phyloP scores from a whole-genome alignment of 2,888 invertebrate genomes.

The Tortrix viridana region DNA sequence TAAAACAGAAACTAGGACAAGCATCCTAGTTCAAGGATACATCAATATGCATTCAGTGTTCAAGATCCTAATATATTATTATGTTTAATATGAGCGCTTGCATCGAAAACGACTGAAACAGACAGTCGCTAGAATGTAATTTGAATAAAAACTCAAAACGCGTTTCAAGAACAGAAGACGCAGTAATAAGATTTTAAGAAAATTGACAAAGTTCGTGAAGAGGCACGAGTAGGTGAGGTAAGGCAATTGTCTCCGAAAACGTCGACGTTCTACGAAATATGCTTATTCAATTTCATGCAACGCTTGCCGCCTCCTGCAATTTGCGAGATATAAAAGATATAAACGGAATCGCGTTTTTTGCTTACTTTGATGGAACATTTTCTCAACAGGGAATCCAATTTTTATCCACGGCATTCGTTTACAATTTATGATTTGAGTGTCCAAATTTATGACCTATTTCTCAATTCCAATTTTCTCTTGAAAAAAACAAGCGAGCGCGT shows the following conservation, averaged over 20 bases:
- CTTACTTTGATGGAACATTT: constrained; percentile 83
- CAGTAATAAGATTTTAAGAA: constrained; percentile 80
- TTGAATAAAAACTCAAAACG: constrained; percentile 56
- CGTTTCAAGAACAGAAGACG: constrained; percentile 68
- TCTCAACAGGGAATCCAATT: constrained; percentile 82
- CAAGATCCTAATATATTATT: no score
- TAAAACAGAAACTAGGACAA: no score
- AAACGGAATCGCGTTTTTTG: constrained; percentile 84
- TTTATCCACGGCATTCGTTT: constrained; percentile 74
- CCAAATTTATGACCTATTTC: constrained; percentile 60
- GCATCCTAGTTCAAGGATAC: no score
- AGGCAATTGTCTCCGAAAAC: constrained; percentile 84
- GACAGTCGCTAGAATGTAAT: constrained; percentile 45
- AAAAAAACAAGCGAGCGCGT: no score
- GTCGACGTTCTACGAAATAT: constrained; percentile 84
- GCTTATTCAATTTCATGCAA: constrained; percentile 85
- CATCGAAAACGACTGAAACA: constrained; percentile 2
- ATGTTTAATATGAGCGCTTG: no score
- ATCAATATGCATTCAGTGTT: no score
- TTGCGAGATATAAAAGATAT: constrained; percentile 85
- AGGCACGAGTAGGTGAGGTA: constrained; percentile 83
- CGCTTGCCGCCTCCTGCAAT: constrained; percentile 85
- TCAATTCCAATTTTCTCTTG: constrained; percentile 41
- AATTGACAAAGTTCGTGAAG: constrained; percentile 83
- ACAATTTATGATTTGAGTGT: constrained; percentile 70